A percentile compares a stretch with the other conserved stretches of the same genome.
Conservation (phyloP, 2,888 invertebrate species). For the Schizotus pectinicornis region DNA sequence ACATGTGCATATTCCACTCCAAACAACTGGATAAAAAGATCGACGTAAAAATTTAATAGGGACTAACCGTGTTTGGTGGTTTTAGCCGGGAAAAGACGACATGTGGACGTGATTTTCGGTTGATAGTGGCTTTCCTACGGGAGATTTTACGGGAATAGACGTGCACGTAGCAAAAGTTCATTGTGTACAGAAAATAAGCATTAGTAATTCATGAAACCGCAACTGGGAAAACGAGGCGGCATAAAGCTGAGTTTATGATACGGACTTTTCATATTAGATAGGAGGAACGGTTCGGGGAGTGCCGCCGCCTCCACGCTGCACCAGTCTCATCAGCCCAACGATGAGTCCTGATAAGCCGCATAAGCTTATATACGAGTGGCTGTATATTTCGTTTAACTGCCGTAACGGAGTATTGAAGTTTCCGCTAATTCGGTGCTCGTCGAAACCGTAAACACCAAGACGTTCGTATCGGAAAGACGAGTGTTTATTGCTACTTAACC, state of each 20-base stretch:
- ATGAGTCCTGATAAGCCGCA: conserved; percentile 33
- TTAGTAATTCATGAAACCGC: conserved; percentile 51
- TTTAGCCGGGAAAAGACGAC: neutral
- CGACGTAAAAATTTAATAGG: neutral
- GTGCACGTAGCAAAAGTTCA: conserved; percentile 35
- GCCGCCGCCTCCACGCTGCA: neutral
- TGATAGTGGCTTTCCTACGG: neutral
- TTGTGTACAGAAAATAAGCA: conserved; percentile 48
- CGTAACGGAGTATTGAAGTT: conserved; percentile 8
- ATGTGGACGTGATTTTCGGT: neutral
- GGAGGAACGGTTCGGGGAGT: conserved; percentile 3
- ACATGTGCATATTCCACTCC: conserved; percentile 11
- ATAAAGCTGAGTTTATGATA: conserved; percentile 44
- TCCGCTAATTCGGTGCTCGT: conserved; percentile 7
- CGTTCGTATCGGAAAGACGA: too few relatives aligned
- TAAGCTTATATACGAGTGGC: conserved; percentile 32
- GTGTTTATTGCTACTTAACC: conserved; percentile 2
- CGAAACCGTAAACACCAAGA: too few relatives aligned
- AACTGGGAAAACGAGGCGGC: conserved; percentile 40
- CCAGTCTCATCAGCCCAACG: conserved; percentile 32
- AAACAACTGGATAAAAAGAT: neutral
- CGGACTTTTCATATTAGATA: conserved; percentile 40
- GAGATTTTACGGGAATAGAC: conserved; percentile 3
- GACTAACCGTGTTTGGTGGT: neutral
- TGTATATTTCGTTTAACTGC: conserved; percentile 28